Conservation (phyloP, 2,797 vertebrate genomes). For the Heterohyrax brucei region DNA sequence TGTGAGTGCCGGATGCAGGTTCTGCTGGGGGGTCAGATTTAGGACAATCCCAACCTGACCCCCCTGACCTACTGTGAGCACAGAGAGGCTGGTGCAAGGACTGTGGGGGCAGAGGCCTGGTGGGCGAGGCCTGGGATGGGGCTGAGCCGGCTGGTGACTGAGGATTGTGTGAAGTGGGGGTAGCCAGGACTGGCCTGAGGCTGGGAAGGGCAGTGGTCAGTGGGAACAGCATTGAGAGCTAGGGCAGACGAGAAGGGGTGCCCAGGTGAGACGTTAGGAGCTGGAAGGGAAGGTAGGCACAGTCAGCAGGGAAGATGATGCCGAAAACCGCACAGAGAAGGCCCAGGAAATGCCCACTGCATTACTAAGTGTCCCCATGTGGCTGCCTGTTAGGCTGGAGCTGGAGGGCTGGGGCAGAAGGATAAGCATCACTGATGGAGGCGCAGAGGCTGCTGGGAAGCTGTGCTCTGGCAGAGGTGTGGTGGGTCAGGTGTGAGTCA, state of each 20-base stretch:
- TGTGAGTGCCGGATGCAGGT: not conserved
- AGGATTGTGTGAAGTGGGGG: not conserved
- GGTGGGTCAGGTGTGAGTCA: not conserved
- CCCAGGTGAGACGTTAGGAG: not conserved
- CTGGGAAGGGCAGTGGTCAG: not conserved
- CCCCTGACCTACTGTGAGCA: not conserved
- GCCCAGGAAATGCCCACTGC: not conserved
- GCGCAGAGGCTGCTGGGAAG: not conserved
- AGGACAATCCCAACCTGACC: conserved; percentile 2
- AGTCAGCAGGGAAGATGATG: not conserved
- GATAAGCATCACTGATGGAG: not conserved
- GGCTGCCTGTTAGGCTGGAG: not conserved
- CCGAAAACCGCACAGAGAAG: not conserved
- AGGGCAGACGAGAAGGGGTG: not conserved
- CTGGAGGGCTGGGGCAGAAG: not conserved
- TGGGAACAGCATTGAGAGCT: not conserved
- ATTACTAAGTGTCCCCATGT: not conserved
- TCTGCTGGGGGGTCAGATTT: not conserved
- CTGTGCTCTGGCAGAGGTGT: not conserved
- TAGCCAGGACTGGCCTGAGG: not conserved
- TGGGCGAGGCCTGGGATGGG: not conserved
- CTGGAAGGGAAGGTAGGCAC: not conserved
- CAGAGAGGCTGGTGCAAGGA: not conserved
- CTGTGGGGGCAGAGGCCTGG: not conserved
- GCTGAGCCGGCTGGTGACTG: not conserved